These are phyloP conservation scores for Procambarus clarkii DNA, from an alignment of 1,140 invertebrate species.

Conservation along the genomic window DNA sequence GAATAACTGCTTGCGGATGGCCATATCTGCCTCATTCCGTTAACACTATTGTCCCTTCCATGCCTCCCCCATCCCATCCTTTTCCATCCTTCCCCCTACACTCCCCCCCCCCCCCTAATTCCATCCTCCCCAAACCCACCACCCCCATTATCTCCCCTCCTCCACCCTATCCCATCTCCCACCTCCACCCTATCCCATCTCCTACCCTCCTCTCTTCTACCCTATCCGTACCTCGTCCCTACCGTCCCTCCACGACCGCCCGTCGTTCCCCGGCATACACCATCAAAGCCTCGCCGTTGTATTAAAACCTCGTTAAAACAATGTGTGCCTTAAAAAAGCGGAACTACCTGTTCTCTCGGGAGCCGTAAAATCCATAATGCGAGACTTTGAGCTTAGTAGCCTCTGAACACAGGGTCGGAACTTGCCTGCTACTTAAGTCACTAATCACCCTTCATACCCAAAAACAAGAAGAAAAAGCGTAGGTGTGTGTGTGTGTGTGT, in stretches of 20 bases:
- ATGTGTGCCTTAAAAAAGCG: constrained; percentile 43
- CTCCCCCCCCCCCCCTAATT: no score
- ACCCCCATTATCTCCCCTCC: no score
- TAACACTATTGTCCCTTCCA: neutral
- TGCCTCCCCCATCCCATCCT: no score
- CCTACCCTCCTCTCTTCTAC: no score
- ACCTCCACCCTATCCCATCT: no score
- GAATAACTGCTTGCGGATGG: constrained; percentile 36
- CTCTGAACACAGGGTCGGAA: neutral
- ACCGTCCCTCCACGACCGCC: neutral
- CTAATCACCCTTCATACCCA: neutral
- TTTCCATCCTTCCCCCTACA: no score
- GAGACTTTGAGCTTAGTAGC: neutral
- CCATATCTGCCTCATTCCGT: constrained; percentile 19
- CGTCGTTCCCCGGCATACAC: constrained; percentile 29
- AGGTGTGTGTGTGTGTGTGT: no score
- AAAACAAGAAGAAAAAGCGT: neutral
- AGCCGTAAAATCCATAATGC: neutral
- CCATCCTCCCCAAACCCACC: no score
- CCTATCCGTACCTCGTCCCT: no score
- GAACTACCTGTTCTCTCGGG: constrained; percentile 20
- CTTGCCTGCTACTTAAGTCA: neutral
- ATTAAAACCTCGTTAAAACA: constrained; percentile 62
- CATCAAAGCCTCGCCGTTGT: constrained; percentile 42
- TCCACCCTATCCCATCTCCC: no score